Base-by-base conservation (phyloP, 92 coral and sea anemone species). In the Metridium senile region DNA sequence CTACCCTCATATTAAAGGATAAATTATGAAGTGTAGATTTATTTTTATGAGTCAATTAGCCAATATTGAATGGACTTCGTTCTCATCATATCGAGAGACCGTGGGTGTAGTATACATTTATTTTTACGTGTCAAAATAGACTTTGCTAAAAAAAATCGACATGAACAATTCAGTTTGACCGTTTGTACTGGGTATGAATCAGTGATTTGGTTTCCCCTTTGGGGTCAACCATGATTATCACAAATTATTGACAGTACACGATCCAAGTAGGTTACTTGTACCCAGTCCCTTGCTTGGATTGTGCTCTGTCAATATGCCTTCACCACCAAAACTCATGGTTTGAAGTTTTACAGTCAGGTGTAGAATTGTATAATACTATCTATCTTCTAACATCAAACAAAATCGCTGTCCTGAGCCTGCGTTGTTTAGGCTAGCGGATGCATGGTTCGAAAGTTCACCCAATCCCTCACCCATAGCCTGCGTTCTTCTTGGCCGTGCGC, bases 101-200 rank as follows among this genome's bases (percentile, higher is more conserved):
- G 21, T 13, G 3, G 2, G 25, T 16, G 16, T n/a, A 3, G 59
- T 16, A 4, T 54, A 54, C 21, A 54, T 54, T 54, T 54, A 9
- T 9, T 54, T 54, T 54, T 54, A 21, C 20, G 59, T 54, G n/a
- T 9, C 59, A 54, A 13, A 54, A 9, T 54, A 21, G 59, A 54
- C 23, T 10, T 21, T 21, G 59, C 20, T 13, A 54, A 9, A 54
- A 13, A 54, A 54, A 54, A 54, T 54, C 25, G 25, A 13, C 25
- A 54, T 54, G 51, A 45, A 45, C 51, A 45, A 45, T 54, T 54
- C 59, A 54, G 20, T 54, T 54, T 54, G 21, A 54, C 59, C 59
- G 23, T 54, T 54, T 54, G 59, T 54, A 54, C 59, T 54, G 25
- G 17, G 23, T 39, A 13, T 39, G 8, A 39, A 39, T 39, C 6